Evolutionary conservation across 2,888 invertebrate species (phyloP).

Genomic region (Dicycla oo): DNA sequence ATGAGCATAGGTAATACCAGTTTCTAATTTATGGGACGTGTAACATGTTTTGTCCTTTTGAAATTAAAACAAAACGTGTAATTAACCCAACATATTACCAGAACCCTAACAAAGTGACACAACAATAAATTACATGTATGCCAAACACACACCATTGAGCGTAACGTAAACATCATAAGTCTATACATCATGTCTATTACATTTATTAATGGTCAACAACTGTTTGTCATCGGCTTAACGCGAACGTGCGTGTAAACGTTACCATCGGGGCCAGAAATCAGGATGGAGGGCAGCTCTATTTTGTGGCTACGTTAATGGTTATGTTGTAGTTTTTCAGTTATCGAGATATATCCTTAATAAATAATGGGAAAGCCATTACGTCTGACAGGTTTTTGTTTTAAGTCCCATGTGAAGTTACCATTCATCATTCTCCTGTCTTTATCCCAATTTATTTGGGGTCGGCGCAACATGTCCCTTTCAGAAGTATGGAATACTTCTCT

Average conservation of each 20-base stretch:
- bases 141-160: slow-evolving; percentile 33
- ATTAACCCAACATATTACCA: slow-evolving; percentile 7
- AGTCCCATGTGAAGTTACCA: too few relatives aligned
- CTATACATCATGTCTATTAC: slow-evolving; percentile 51
- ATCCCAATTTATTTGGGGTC: too few relatives aligned
- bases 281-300: slow-evolving; percentile 17
- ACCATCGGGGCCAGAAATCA: slow-evolving; percentile 32
- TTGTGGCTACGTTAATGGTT: slow-evolving; percentile 21
- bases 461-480: too few relatives aligned
- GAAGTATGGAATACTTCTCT: too few relatives aligned
- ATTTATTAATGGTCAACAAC: slow-evolving; percentile 52
- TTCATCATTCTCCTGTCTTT: too few relatives aligned
- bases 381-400: not conserved
- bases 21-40: not conserved
- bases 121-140: slow-evolving; percentile 18
- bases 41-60: not conserved
- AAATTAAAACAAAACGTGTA: slow-evolving; percentile 7
- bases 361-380: not conserved
- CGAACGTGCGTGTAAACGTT: slow-evolving; percentile 52
- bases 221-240: slow-evolving; percentile 61
- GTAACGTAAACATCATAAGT: slow-evolving; percentile 51
- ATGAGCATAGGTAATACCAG: not conserved
- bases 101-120: slow-evolving; percentile 14
- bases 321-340: slow-evolving; percentile 4
- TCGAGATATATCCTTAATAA: too few relatives aligned